These are phyloP conservation scores for Perognathus longimembris DNA, from an alignment of 2,113 vertebrate genomes.

Conservation along the genomic window DNA sequence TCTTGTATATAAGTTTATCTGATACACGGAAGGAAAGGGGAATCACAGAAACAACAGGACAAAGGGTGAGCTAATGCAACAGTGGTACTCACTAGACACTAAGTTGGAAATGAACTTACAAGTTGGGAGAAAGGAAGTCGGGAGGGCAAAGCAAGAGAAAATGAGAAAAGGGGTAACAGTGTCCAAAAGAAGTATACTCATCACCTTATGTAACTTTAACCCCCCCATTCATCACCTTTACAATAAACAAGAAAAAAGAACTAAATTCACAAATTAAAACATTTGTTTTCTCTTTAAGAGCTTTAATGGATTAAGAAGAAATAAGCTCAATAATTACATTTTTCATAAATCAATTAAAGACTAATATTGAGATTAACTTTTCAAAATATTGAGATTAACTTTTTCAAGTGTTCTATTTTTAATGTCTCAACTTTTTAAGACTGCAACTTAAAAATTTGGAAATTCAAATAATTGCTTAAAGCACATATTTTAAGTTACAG, in stretches of 20 bases:
- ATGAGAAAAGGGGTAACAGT: too few relatives aligned
- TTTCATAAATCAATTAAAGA: constrained; percentile 3
- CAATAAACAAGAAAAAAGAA: background rate
- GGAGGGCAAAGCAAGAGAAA: too few relatives aligned
- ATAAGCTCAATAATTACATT: background rate
- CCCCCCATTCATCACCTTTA: too few relatives aligned
- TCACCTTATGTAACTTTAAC: too few relatives aligned
- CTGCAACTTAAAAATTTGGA: constrained; percentile 9
- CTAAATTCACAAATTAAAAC: background rate
- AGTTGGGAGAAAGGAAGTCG: too few relatives aligned
- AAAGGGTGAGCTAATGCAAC: too few relatives aligned
- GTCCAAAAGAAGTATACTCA: too few relatives aligned
- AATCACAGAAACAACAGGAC: too few relatives aligned
- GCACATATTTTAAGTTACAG: background rate
- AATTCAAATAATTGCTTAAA: background rate
- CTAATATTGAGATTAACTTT: background rate
- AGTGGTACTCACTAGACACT: too few relatives aligned
- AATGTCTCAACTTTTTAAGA: background rate
- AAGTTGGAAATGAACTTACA: too few relatives aligned
- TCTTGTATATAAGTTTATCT: too few relatives aligned
- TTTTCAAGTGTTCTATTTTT: background rate
- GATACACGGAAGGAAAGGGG: too few relatives aligned
- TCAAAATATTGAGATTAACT: constrained; percentile 1
- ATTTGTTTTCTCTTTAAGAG: constrained; percentile 44
- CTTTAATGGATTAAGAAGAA: background rate